A percentile compares a stretch with the other conserved stretches of the same genome.
Evolutionary conservation across 2,888 invertebrate species (phyloP).

Genomic region (Deilephila elpenor): DNA sequence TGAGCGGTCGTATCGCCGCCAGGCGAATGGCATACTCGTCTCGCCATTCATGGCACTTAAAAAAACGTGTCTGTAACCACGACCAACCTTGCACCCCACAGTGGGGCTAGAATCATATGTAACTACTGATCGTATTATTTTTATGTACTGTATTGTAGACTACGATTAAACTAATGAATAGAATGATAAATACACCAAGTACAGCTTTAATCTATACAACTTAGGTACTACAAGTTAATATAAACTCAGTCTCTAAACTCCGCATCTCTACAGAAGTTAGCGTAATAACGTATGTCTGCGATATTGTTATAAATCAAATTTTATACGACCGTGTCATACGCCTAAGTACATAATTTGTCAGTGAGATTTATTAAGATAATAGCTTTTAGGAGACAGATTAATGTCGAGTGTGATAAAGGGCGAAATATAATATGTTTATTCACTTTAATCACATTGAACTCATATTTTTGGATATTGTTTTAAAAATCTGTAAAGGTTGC

Average conservation of each 20-base stretch:
- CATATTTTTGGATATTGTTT: not conserved
- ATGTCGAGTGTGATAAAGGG: conserved; percentile 10
- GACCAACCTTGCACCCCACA: too few relatives aligned
- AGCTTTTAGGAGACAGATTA: conserved; percentile 23
- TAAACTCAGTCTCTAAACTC: not conserved
- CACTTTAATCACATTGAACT: not conserved
- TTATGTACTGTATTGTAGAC: too few relatives aligned
- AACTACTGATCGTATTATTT: too few relatives aligned
- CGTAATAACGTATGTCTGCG: not conserved
- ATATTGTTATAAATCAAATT: conserved; percentile 17
- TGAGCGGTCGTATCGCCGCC: too few relatives aligned
- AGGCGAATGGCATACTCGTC: too few relatives aligned
- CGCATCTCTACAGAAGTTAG: not conserved
- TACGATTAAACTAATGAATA: too few relatives aligned
- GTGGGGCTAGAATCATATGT: too few relatives aligned
- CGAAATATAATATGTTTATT: conserved; percentile 14
- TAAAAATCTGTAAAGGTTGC: not conserved
- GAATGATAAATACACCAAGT: too few relatives aligned
- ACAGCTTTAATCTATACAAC: too few relatives aligned
- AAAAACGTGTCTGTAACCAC: too few relatives aligned
- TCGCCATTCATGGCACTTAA: too few relatives aligned
- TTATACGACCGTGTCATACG: conserved; percentile 12
- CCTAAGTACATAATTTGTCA: conserved; percentile 25
- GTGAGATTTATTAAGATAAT: conserved; percentile 26
- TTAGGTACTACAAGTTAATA: too few relatives aligned